Evolutionary conservation across 2,888 invertebrate species (phyloP).

Genomic region (Metellina segmentata): DNA sequence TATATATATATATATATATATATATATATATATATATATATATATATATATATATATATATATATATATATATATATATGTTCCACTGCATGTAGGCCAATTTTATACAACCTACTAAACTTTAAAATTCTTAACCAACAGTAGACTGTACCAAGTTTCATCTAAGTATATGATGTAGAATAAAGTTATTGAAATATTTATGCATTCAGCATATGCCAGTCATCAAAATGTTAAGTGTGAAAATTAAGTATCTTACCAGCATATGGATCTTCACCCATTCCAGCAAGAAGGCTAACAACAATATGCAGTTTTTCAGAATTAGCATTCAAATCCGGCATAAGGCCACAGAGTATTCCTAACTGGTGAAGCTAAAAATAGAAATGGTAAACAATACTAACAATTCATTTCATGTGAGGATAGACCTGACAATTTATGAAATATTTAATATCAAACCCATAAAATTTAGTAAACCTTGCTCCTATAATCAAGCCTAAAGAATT

Average conservation of each 20-base stretch:
- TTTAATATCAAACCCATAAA: neutral
- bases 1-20: no score
- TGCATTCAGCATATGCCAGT: no score
- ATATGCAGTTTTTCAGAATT: constrained; percentile 93
- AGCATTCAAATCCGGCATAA: constrained; percentile 90
- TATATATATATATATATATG: no score
- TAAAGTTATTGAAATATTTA: no score
- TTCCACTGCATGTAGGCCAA: no score
- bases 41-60: no score
- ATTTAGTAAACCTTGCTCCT: neutral
- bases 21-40: no score
- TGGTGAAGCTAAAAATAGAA: constrained; percentile 86
- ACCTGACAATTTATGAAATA: neutral
- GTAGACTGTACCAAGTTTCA: no score
- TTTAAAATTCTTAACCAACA: no score
- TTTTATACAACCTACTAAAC: no score
- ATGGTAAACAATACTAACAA: neutral
- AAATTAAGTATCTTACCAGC: neutral
- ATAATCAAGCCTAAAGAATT: no score
- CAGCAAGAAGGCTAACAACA: constrained; percentile 93
- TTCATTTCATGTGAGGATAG: neutral
- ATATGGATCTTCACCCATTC: constrained; percentile 88
- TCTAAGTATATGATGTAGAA: no score
- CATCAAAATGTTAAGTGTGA: neutral
- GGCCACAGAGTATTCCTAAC: constrained; percentile 93